Percentiles rank a stretch among this genome's conserved stretches.
Evolutionary conservation across 2,113 vertebrate genomes (phyloP).

Genomic region (Spheniscus mendiculus): DNA sequence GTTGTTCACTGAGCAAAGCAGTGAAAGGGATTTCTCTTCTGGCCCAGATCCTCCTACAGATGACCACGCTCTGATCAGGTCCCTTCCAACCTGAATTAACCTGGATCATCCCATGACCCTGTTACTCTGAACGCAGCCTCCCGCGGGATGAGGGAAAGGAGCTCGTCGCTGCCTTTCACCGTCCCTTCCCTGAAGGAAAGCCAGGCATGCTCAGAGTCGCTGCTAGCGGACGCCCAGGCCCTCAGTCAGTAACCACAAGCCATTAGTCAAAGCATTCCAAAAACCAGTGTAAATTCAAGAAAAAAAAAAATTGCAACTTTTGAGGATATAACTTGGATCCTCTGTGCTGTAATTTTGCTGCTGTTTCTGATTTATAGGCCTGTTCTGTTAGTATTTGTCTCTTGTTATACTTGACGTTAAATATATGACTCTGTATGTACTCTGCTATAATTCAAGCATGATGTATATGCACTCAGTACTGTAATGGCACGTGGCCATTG

Average conservation of each 20-base stretch:
- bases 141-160: neutral
- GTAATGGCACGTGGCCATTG: slow-evolving; percentile 20
- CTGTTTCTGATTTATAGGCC: neutral
- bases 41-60: neutral
- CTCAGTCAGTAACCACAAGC: neutral
- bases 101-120: neutral
- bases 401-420: neutral
- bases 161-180: neutral
- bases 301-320: neutral
- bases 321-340: neutral
- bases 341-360: neutral
- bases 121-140: neutral
- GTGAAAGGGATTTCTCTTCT: neutral
- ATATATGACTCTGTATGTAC: neutral
- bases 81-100: neutral
- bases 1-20: neutral
- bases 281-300: neutral
- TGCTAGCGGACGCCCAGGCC: neutral
- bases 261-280: neutral
- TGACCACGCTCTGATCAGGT: accelerated
- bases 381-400: slow-evolving; percentile 5
- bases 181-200: neutral
- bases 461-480: slow-evolving; percentile 29
- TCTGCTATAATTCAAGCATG: slow-evolving; percentile 43
- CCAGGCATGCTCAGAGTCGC: neutral